phyloP scores from a whole-genome alignment of 2,888 invertebrate genomes.

The Cynaeus angustus region DNA sequence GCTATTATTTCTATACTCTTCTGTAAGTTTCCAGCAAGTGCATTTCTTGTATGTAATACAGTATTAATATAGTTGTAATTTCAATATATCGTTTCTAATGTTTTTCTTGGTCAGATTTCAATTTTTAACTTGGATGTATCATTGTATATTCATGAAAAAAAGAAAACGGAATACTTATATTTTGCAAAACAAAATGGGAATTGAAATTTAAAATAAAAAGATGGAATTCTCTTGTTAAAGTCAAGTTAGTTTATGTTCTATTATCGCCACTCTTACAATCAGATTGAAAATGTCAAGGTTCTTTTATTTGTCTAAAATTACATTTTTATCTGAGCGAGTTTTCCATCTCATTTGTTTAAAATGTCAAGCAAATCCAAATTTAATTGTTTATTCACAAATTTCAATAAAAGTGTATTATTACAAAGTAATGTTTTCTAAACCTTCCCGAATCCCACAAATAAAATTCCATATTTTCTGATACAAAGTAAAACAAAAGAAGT shows the following conservation, averaged over 20 bases:
- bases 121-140: slow-evolving; percentile 42
- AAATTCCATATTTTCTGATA: too few relatives aligned
- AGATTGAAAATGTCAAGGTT: neutral
- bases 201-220: slow-evolving; percentile 36
- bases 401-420: slow-evolving; percentile 39
- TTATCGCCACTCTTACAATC: neutral
- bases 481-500: too few relatives aligned
- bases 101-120: slow-evolving; percentile 37
- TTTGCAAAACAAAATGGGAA: slow-evolving; percentile 33
- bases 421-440: neutral
- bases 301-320: neutral
- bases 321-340: slow-evolving; percentile 12
- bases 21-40: slow-evolving; percentile 92
- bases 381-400: slow-evolving; percentile 41
- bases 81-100: slow-evolving; percentile 42
- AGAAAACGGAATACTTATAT: slow-evolving; percentile 40
- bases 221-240: slow-evolving; percentile 25
- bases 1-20: slow-evolving; percentile 75
- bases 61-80: slow-evolving; percentile 82
- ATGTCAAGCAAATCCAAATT: slow-evolving; percentile 35
- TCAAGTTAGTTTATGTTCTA: neutral
- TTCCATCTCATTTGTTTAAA: slow-evolving; percentile 38
- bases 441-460: too few relatives aligned
- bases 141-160: slow-evolving; percentile 22
- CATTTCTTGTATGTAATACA: slow-evolving; percentile 94